phyloP scores from a whole-genome alignment of 35 echinoderm and acorn worm genomes.

The Diadema setosum region DNA sequence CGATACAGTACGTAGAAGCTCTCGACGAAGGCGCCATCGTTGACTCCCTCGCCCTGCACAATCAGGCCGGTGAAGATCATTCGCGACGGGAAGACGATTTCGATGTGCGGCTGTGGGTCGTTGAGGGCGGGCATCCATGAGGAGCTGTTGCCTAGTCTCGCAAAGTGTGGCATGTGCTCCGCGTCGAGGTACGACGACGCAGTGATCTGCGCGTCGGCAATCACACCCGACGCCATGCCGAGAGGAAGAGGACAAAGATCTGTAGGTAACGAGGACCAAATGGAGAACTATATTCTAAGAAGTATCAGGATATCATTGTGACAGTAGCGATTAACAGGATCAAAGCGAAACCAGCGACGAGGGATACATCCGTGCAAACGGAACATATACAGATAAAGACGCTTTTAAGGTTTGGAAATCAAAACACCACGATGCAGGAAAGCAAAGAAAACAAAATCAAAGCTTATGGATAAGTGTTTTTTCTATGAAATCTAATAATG shows the following conservation, averaged over 20 bases:
- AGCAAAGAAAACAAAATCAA: no score
- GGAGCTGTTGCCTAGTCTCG: constrained; percentile 36
- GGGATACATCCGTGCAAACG: no score
- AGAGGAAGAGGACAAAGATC: constrained; percentile 77
- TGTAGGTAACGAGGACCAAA: not conserved
- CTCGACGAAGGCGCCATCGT: constrained; percentile 38
- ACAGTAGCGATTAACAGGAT: no score
- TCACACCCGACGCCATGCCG: constrained; percentile 69
- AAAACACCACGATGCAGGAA: no score
- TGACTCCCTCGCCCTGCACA: constrained; percentile 65
- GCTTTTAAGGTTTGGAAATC: no score
- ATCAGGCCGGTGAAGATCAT: constrained; percentile 82
- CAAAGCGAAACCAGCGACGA: no score
- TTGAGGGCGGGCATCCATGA: constrained; percentile 47
- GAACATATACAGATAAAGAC: no score
- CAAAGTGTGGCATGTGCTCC: constrained; percentile 35
- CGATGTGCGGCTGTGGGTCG: constrained; percentile 29
- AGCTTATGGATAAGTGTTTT: no score
- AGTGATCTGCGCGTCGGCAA: constrained; percentile 45
- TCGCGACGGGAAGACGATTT: constrained; percentile 47
- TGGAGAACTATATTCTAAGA: no score
- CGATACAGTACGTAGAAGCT: constrained; percentile 35
- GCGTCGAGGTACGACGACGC: constrained; percentile 56
- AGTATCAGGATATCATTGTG: no score
- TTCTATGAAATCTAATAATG: no score